These are phyloP conservation scores for Hypotaenidia philippensis DNA, from an alignment of 2,797 vertebrate species.

Conservation along the genomic window DNA sequence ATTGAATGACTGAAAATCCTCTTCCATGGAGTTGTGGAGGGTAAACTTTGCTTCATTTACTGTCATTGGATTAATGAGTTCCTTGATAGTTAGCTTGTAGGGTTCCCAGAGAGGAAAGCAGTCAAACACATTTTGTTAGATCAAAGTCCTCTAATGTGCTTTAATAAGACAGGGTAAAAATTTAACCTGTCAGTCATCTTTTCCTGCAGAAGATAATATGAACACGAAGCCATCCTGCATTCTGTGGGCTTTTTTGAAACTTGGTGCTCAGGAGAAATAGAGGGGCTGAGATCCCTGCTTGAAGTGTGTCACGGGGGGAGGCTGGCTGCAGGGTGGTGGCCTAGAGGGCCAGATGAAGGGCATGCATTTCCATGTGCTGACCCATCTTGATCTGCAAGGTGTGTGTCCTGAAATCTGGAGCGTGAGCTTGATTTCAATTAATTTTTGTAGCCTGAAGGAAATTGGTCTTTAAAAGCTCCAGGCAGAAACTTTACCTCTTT, in stretches of 20 bases:
- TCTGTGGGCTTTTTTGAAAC: neutral
- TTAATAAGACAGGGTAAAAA: neutral
- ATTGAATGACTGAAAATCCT: neutral
- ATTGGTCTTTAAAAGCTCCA: neutral
- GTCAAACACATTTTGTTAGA: neutral
- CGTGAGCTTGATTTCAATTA: neutral
- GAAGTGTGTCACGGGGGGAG: neutral
- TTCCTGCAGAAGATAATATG: neutral
- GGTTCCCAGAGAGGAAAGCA: neutral
- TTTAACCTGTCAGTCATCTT: neutral
- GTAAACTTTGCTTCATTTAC: neutral
- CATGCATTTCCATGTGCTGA: neutral
- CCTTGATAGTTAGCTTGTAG: neutral
- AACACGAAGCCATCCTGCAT: neutral
- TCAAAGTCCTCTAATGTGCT: neutral
- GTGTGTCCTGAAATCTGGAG: neutral
- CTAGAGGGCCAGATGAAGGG: neutral
- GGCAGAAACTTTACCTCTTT: neutral
- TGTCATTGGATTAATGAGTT: neutral
- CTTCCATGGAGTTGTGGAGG: neutral
- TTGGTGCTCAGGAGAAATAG: neutral
- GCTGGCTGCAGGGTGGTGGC: neutral
- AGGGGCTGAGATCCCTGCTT: neutral
- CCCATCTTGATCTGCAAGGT: neutral
- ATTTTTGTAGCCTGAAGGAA: neutral